Conservation (phyloP, 2,113 vertebrate genomes). For the Trematomus loennbergii region DNA sequence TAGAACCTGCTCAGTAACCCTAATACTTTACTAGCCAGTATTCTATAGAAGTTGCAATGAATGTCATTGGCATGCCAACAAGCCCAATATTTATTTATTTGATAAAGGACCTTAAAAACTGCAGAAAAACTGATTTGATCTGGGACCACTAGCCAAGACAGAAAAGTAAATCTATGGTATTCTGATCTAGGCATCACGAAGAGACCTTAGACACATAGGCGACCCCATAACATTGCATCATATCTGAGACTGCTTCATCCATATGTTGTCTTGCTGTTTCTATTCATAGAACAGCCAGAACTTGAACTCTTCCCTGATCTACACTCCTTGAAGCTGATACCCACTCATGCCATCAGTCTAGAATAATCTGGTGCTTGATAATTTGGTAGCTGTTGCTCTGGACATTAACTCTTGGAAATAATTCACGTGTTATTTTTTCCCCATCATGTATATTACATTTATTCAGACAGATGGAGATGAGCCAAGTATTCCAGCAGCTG, state of each 20-base stretch:
- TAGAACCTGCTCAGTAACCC: not conserved
- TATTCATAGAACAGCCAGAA: constrained; percentile 77
- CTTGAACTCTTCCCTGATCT: constrained; percentile 67
- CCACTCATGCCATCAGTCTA: constrained; percentile 58
- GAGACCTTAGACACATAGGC: constrained; percentile 46
- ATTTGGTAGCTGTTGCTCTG: constrained; percentile 42
- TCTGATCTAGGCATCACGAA: constrained; percentile 15
- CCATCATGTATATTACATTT: not conserved
- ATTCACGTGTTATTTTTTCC: constrained; percentile 2
- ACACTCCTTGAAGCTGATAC: constrained; percentile 59
- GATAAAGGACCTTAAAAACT: not conserved
- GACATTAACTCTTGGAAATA: not conserved
- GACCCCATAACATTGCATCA: constrained; percentile 38
- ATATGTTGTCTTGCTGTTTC: constrained; percentile 65
- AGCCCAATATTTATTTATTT: not conserved
- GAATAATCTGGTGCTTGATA: constrained; percentile 34
- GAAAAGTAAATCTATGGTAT: not conserved
- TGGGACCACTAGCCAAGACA: not conserved
- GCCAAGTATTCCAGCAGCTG: constrained; percentile 47
- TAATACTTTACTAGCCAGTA: not conserved
- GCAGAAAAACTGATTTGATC: not conserved
- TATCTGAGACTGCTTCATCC: constrained; percentile 57
- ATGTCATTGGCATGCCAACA: not conserved
- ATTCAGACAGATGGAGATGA: constrained; percentile 33
- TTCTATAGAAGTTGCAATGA: not conserved